Percentiles rank a stretch among this genome's conserved stretches.
These are phyloP conservation scores for Struthio camelus DNA, from an alignment of 2,113 vertebrate genomes.

Conservation along the genomic window DNA sequence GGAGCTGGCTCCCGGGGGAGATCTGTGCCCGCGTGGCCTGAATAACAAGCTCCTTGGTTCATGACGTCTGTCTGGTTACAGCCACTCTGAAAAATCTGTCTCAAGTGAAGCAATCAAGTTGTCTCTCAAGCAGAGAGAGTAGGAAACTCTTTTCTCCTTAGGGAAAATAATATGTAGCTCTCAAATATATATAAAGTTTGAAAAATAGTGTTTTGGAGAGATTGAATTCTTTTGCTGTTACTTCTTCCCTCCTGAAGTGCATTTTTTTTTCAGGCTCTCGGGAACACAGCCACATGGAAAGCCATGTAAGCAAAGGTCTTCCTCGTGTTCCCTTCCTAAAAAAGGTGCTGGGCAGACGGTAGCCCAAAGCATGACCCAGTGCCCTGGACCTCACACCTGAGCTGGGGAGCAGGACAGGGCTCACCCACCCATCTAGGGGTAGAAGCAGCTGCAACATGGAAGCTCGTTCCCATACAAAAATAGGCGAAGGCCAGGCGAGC, in stretches of 20 bases:
- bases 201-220: constrained; percentile 13
- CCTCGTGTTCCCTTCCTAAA: not conserved
- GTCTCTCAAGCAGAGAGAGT: constrained; percentile 40
- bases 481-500: accelerated
- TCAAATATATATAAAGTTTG: constrained; percentile 46
- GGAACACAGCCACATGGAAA: not conserved
- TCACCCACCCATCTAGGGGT: accelerated
- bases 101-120: constrained; percentile 60
- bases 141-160: constrained; percentile 45
- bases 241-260: not conserved
- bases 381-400: not conserved
- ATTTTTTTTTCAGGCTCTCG: not conserved
- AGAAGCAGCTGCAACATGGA: not conserved
- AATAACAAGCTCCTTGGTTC: constrained; percentile 12
- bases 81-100: constrained; percentile 44
- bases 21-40: not conserved
- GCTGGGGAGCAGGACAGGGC: not conserved
- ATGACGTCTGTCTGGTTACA: not conserved
- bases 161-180: constrained; percentile 14
- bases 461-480: not conserved
- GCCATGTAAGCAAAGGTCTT: not conserved
- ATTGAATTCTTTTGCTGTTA: not conserved
- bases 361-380: not conserved
- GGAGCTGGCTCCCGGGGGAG: not conserved
- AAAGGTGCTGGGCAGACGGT: accelerated